Base-by-base conservation (phyloP, 2,888 invertebrate species). In the Microchrysa polita region DNA sequence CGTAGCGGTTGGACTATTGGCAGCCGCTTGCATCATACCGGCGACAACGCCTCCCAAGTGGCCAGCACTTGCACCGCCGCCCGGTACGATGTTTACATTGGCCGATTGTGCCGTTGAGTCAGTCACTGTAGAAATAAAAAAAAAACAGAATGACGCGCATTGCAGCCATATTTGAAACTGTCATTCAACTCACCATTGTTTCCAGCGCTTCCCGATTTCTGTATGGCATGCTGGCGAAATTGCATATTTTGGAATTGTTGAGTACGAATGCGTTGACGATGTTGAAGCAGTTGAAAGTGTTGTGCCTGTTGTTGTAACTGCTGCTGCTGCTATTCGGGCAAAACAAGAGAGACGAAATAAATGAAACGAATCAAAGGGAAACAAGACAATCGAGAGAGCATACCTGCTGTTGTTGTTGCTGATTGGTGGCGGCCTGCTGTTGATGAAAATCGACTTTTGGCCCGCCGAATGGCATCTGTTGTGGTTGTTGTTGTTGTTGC, bases 31-130 rank as follows among this genome's bases (percentile, higher is more conserved):
- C 22, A 44, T n/a, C 40, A 16, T 60, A 2, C 48, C 48, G 12
- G 44, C 16, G 12, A 40, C 52, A 5, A 16, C 55, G 12, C 27
- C 53, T 5, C 27, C 16, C 42, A 59, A 59, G 16, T 42, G 14
- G 2, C 42, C 57, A 27, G 71, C 20, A 7, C 44, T 2, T 23
- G 52, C 20, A 9, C 7, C 44, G 2, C 14, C 2, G 2, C n/a
- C 44, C 44, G 20, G 63, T 14, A 44, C 18, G 1, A 44, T 4
- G 14, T 65, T 53, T 55, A 44, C 44, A 57, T 73, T 57, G 53
- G 34, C n/a, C 84, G 84, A 73, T 83, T 83, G 77, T 81, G 82
- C 63, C 78, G 81, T 78, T 80, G 80, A 65, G 80, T 79, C 77
- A 79, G 81, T 65, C 80, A 60, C 52, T 72, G 71, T n/a, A 23